Conservation (phyloP, 2,113 vertebrate genomes). For the Zapus hudsonius region DNA sequence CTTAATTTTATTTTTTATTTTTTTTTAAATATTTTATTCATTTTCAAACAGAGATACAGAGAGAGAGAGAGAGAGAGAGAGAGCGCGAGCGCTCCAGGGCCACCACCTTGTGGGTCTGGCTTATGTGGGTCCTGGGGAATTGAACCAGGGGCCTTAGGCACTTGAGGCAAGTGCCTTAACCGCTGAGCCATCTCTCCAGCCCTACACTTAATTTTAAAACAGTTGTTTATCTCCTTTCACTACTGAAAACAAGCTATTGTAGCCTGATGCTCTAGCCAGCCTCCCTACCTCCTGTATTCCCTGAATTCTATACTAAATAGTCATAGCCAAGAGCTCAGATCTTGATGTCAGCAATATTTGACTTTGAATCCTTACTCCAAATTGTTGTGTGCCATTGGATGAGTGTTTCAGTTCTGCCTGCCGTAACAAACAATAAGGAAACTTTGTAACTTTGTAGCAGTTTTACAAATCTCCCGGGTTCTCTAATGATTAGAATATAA, state of each 20-base stretch:
- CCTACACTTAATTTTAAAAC: no score
- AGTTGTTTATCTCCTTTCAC: no score
- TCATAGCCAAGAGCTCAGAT: neutral
- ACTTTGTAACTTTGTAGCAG: neutral
- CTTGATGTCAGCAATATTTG: neutral
- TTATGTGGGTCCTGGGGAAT: no score
- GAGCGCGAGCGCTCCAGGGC: no score
- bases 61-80: no score
- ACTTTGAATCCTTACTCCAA: neutral
- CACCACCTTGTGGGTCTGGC: no score
- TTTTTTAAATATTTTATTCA: no score
- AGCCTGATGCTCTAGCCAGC: neutral
- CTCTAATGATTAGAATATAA: neutral
- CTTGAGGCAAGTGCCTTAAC: no score
- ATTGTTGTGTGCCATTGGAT: neutral
- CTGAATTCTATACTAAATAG: neutral
- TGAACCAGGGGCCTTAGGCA: no score
- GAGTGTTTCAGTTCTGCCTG: neutral
- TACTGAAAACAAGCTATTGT: neutral
- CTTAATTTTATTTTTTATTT: conserved; percentile 8
- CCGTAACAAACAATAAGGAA: no score
- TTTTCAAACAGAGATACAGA: no score
- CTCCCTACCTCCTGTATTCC: neutral
- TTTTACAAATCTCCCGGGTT: neutral
- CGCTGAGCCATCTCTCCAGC: no score